Conservation (phyloP, 2,797 vertebrate genomes). For the Hypotaenidia okinawae region DNA sequence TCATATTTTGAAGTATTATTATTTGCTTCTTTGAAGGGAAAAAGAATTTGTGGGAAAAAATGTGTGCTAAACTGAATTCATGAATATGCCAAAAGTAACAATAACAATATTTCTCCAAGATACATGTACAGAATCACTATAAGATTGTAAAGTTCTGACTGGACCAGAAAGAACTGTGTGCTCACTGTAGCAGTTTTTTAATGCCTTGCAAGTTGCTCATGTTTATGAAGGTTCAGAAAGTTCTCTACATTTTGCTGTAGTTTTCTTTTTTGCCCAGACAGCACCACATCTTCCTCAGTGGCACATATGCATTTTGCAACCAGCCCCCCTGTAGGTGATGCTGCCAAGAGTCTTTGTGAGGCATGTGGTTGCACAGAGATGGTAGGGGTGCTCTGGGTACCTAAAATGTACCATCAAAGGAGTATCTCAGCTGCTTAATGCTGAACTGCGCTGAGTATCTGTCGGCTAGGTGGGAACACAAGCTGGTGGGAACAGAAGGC, state of each 20-base stretch:
- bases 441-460: background rate
- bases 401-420: accelerated
- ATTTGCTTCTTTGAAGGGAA: background rate
- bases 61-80: background rate
- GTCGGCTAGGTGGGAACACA: background rate
- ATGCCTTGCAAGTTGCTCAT: background rate
- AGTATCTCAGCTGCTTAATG: background rate
- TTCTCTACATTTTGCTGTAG: background rate
- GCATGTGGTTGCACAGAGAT: accelerated
- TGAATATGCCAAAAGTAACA: background rate
- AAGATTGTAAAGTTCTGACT: background rate
- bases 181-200: background rate
- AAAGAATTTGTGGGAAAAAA: background rate
- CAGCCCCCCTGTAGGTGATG: no score
- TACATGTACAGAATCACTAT: background rate
- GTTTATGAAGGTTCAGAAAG: background rate
- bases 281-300: background rate
- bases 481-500: background rate
- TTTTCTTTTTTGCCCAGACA: background rate
- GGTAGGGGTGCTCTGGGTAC: background rate
- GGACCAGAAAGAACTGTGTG: background rate
- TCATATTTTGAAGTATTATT: background rate
- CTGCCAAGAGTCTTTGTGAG: background rate
- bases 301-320: background rate
- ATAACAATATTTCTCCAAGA: background rate